Base-by-base conservation (phyloP, 1,140 invertebrate genomes). In the Magallana gigas region DNA sequence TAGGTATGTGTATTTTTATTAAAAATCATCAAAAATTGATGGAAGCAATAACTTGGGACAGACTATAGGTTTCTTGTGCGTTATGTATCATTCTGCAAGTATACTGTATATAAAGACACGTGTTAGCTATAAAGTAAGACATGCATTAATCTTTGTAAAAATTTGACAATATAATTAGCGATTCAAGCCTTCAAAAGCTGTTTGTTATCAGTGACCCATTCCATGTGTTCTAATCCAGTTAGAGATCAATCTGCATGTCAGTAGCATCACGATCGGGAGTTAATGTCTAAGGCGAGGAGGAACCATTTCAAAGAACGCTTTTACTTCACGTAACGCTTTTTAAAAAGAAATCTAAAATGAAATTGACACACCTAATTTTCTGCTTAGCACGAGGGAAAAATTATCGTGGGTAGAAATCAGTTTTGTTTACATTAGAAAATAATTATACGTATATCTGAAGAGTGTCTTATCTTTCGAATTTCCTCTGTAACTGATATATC, bases 331-430 rank as follows among this genome's bases (percentile, higher is more conserved):
- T 76, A 76, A 29, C 23, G 23, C 12, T 29, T 29, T 76, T 76
- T 76, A 7, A 18, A 23, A 76, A 76, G 68, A 76, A 76, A 36
- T 36, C 18, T 84, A 11, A 12, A 12, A 60, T 8, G 36, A 58
- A 60, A 83, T 29, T 59, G 59, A 84, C 29, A 36, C 83, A 4
- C 23, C 57, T 84, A 36, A 84, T 60, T 84, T 60, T 18, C 57
- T 36, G 36, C 12, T 84, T 9, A 18, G 18, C 56, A 83, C 80
- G 56, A 48, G 29, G 64, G 29, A 71, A 18, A 7, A 23, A 71
- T 71, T 29, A 76, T 18, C 12, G 2, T 36, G 68, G 36, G 23
- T 23, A 36, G 12, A 76, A 76, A 76, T 76, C 68, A 76, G 23
- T 12, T 29, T 12, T 76, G 68, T 76, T 76, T 76, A 76, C 23